Conservation (phyloP, 2,888 invertebrate genomes). For the Leistus spinibarbis region DNA sequence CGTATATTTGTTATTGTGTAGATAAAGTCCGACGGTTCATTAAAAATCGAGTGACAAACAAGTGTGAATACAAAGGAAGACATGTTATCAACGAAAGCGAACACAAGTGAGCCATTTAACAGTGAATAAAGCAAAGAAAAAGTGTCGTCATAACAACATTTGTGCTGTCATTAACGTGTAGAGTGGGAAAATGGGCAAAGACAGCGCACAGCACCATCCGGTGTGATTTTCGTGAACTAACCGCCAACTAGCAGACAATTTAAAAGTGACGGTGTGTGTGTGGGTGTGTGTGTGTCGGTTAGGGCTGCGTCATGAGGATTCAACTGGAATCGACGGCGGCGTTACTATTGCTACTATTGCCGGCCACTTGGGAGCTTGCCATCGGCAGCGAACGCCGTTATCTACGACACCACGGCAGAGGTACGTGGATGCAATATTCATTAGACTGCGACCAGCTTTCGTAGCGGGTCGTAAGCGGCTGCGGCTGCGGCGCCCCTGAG, state of each 20-base stretch:
- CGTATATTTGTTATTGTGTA: background rate
- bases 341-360: constrained; percentile 29
- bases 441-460: constrained; percentile 10
- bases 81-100: background rate
- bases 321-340: constrained; percentile 18
- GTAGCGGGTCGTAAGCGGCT: background rate
- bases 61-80: background rate
- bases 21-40: background rate
- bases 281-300: background rate
- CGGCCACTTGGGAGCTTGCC: constrained; percentile 37
- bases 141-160: background rate
- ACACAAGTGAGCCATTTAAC: background rate
- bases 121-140: background rate
- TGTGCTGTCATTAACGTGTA: background rate
- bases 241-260: background rate
- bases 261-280: constrained; percentile 7
- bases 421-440: constrained; percentile 34
- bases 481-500: background rate
- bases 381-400: constrained; percentile 23
- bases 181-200: background rate
- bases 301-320: constrained; percentile 22
- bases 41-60: background rate
- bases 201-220: constrained; percentile 4
- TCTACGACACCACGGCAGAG: constrained; percentile 34
- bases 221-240: background rate